Conservation (phyloP, 2,113 vertebrate genomes). For the Sapayoa aenigma region DNA sequence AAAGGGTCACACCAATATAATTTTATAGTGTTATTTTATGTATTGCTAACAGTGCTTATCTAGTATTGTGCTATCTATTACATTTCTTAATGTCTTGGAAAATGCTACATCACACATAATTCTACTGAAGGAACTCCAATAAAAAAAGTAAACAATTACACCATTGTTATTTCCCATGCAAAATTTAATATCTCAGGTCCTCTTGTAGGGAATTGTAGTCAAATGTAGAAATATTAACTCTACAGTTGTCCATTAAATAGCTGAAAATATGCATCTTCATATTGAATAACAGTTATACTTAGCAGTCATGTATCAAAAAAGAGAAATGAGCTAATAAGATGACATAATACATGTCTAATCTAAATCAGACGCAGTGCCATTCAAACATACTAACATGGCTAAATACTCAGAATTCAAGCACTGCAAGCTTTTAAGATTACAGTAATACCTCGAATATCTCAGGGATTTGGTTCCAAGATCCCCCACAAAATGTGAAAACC, state of each 20-base stretch:
- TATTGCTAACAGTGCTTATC: background rate
- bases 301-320: background rate
- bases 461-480: too few species aligned
- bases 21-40: background rate
- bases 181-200: background rate
- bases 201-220: background rate
- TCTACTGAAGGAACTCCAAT: background rate
- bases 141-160: background rate
- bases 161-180: background rate
- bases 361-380: background rate
- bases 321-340: background rate
- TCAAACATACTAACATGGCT: background rate
- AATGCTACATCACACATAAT: background rate
- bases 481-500: too few species aligned
- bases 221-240: background rate
- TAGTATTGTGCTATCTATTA: background rate
- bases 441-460: too few species aligned
- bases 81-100: background rate
- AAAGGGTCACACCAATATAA: background rate
- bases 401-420: background rate
- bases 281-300: background rate
- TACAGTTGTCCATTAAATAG: background rate
- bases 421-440: background rate
- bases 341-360: background rate
- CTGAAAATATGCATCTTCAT: background rate